phyloP scores from a whole-genome alignment of 2,113 vertebrate genomes.

The Panthera leo region DNA sequence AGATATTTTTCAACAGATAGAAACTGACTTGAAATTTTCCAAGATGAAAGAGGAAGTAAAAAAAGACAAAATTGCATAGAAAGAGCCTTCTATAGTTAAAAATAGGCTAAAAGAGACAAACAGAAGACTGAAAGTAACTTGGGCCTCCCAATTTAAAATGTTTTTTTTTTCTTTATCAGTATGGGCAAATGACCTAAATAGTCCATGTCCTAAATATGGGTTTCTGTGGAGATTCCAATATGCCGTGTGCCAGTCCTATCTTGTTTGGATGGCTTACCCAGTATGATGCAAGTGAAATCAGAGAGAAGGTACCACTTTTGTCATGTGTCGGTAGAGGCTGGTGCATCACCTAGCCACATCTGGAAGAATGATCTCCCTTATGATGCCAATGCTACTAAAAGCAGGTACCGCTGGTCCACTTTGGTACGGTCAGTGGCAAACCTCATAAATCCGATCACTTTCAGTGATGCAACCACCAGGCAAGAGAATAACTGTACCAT shows the following conservation, averaged over 20 bases:
- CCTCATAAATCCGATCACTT: background rate
- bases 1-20: background rate
- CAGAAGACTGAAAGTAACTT: background rate
- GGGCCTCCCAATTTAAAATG: background rate
- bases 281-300: background rate
- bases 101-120: background rate
- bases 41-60: background rate
- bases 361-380: background rate
- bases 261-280: background rate
- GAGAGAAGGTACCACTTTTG: background rate
- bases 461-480: background rate
- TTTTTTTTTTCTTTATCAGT: background rate
- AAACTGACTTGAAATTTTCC: slow-evolving; percentile 7
- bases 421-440: background rate
- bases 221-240: background rate
- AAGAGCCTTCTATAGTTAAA: background rate
- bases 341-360: background rate
- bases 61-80: background rate
- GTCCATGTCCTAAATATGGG: background rate
- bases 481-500: background rate
- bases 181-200: background rate
- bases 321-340: background rate
- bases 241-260: background rate
- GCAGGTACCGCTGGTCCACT: background rate
- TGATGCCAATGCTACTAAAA: background rate